These are phyloP conservation scores for Tragelaphus strepsiceros DNA, from an alignment of 2,113 vertebrate genomes.

Conservation along the genomic window DNA sequence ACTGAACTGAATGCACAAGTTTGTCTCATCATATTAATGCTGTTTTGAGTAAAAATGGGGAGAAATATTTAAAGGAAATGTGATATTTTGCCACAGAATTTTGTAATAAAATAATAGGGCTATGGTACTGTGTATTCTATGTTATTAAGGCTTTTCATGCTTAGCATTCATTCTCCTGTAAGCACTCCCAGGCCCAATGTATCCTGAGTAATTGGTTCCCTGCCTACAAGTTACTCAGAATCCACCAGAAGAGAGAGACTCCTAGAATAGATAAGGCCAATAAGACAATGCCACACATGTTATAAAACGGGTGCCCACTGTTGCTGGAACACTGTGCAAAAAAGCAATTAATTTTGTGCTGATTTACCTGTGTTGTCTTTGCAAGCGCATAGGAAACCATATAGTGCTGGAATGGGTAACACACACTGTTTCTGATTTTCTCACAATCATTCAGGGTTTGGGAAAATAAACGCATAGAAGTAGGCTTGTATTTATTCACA, in stretches of 20 bases:
- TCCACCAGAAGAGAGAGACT: background rate
- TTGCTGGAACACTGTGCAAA: background rate
- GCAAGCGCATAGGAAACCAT: background rate
- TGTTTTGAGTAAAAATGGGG: background rate
- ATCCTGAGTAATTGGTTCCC: background rate
- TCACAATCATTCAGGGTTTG: background rate
- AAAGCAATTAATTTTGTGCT: background rate
- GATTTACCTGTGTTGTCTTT: background rate
- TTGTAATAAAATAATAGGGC: background rate
- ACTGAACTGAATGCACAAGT: background rate
- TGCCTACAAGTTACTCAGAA: background rate
- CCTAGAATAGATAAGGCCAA: background rate
- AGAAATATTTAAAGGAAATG: background rate
- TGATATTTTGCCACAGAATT: background rate
- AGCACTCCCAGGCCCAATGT: background rate
- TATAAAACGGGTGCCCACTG: background rate
- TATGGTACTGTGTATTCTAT: background rate
- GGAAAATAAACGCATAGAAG: background rate
- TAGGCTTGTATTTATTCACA: background rate
- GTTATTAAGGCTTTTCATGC: background rate
- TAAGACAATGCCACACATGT: background rate
- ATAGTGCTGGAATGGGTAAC: background rate
- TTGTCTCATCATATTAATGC: slow-evolving; percentile 1
- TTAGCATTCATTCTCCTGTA: background rate
- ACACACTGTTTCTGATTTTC: background rate